phyloP scores from a whole-genome alignment of 2,888 invertebrate species.

The Drosophila testacea region DNA sequence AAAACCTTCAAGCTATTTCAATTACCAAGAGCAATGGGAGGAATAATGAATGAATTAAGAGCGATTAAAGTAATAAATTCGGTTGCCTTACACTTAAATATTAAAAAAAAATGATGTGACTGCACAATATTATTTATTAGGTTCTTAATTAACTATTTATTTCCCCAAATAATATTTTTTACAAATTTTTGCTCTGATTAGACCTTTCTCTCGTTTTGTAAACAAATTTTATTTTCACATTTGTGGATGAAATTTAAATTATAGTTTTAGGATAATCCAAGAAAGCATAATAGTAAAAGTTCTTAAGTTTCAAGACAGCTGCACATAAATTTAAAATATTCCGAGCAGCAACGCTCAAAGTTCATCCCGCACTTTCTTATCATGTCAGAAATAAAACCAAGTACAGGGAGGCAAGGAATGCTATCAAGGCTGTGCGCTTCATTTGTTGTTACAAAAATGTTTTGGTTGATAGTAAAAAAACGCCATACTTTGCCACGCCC shows the following conservation, averaged over 20 bases:
- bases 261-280: slow-evolving; percentile 1
- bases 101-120: not conserved
- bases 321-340: slow-evolving; percentile 32
- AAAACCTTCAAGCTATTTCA: slow-evolving; percentile 2
- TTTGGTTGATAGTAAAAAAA: slow-evolving; percentile 17
- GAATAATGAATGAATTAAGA: not conserved
- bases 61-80: not conserved
- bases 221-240: not conserved
- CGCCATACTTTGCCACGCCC: slow-evolving; percentile 20
- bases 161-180: too few relatives aligned
- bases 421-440: slow-evolving; percentile 37
- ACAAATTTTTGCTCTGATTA: not conserved
- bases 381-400: slow-evolving; percentile 34
- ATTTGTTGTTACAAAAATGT: slow-evolving; percentile 43
- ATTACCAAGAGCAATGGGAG: not conserved
- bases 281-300: not conserved
- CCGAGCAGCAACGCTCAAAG: slow-evolving; percentile 1
- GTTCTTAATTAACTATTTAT: not conserved
- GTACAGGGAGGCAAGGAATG: slow-evolving; percentile 32
- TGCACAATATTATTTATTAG: not conserved
- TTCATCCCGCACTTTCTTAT: not conserved
- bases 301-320: slow-evolving; percentile 5
- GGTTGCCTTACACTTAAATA: too few relatives aligned
- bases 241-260: not conserved
- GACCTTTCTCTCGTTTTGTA: not conserved